Conservation (phyloP, 2,888 invertebrate genomes). For the Lasioglossum malachurum region DNA sequence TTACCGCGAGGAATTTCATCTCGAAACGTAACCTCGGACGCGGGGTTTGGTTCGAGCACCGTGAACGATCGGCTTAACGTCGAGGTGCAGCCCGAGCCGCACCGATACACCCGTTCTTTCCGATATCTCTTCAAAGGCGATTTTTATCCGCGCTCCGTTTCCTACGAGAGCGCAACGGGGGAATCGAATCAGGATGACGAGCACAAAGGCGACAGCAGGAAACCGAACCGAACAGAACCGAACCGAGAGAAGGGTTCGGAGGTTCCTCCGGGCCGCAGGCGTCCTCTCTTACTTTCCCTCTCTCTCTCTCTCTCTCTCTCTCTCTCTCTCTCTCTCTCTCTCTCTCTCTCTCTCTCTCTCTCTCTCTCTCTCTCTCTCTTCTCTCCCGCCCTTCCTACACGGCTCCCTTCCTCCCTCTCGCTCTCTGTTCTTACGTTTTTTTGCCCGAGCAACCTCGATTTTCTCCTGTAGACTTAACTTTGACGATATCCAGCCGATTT, state of each 20-base stretch:
- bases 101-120: conserved; percentile 58
- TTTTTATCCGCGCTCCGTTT: conserved; percentile 70
- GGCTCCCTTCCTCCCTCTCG: neutral
- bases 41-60: conserved; percentile 28
- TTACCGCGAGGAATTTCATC: conserved; percentile 34
- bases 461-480: conserved; percentile 71
- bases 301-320: neutral
- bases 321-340: neutral
- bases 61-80: conserved; percentile 59
- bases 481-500: conserved; percentile 77
- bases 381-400: neutral
- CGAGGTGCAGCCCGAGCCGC: conserved; percentile 33
- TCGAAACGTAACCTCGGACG: conserved; percentile 40
- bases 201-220: conserved; percentile 70
- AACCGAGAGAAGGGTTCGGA: conserved; percentile 32
- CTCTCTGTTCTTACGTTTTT: conserved; percentile 40
- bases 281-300: neutral
- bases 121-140: conserved; percentile 69
- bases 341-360: neutral
- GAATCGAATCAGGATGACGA: conserved; percentile 73
- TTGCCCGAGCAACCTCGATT: conserved; percentile 60
- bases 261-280: conserved; percentile 10
- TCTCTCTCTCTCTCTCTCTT: neutral
- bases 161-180: conserved; percentile 58
- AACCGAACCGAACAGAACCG: conserved; percentile 51